Conservation (phyloP, 2,113 vertebrate species). For the Hippocampus zosterae region DNA sequence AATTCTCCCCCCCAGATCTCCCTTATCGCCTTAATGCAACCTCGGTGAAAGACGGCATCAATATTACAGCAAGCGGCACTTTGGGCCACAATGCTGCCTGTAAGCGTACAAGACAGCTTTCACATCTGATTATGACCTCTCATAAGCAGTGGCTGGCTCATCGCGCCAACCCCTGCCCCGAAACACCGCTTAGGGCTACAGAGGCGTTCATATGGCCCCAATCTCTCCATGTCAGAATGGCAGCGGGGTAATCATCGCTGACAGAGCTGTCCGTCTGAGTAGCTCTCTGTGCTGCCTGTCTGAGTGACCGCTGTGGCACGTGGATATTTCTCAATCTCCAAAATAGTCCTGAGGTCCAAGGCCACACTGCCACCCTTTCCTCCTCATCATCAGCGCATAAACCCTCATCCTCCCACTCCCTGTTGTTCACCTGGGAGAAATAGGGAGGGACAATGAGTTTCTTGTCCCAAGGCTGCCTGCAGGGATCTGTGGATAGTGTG, state of each 20-base stretch:
- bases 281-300: slow-evolving; percentile 29
- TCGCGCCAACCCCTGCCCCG: slow-evolving; percentile 55
- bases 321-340: slow-evolving; percentile 46
- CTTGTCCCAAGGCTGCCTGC: slow-evolving; percentile 50
- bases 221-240: slow-evolving; percentile 61
- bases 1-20: slow-evolving; percentile 49
- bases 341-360: slow-evolving; percentile 45
- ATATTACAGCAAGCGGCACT: slow-evolving; percentile 53
- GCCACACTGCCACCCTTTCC: slow-evolving; percentile 21
- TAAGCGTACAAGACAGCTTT: slow-evolving; percentile 71
- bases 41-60: slow-evolving; percentile 56
- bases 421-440: slow-evolving; percentile 51
- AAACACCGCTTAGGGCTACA: slow-evolving; percentile 67
- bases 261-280: slow-evolving; percentile 64
- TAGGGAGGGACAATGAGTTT: slow-evolving; percentile 38
- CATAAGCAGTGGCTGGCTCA: slow-evolving; percentile 54
- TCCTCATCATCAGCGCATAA: slow-evolving; percentile 30
- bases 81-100: slow-evolving; percentile 58
- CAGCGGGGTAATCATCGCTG: slow-evolving; percentile 61
- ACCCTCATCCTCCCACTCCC: slow-evolving; percentile 14
- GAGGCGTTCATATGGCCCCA: slow-evolving; percentile 59
- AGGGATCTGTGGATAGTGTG: slow-evolving; percentile 48
- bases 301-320: slow-evolving; percentile 44
- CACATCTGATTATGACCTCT: slow-evolving; percentile 71
- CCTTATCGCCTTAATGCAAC: slow-evolving; percentile 44